Evolutionary conservation across 1,140 invertebrate species (phyloP), one percentile per base, ranked within the genome.

Genomic region (Neodiprion pinetum): DNA sequence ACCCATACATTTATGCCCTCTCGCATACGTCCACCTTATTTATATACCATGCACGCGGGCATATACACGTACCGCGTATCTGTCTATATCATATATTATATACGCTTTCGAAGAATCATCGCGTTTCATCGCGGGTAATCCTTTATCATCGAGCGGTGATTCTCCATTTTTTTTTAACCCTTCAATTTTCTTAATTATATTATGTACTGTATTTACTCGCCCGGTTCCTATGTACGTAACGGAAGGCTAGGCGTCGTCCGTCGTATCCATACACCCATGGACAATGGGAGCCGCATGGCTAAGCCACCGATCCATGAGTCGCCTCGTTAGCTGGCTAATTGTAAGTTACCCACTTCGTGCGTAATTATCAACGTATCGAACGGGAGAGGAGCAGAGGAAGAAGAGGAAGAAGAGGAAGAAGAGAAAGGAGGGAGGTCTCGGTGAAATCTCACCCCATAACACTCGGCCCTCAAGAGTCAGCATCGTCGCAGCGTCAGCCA

Each of bases 401-500:
- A 72, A 72, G 70, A 21, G 49, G 47, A n/a, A 14, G 21, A 65
- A 68, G 65, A 40, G 67, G 47, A 69, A 9, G 3, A 72, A 48
- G 48, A 10, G 17, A 72, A 77, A 74, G 66, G 74, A 61, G 40
- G 40, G 67, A 21, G 17, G 17, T 23, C 17, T 21, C 61, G 61
- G 61, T 70, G 14, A 28, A 40, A 23, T 69, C 67, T 69, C 71
- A 74, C 73, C 21, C 68, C 74, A 23, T 50, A 65, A 66, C 21
- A 23, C 40, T 67, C 12, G 12, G 2, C 7, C 17, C 12, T 65
- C 12, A 17, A 7, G 17, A 48, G 17, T 75, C 11, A 10, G 66
- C 21, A 4, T 65, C 61, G 61, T 21, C 17, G 17, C 61, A 14
- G 17, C 61, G 4, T 14, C 28, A 40, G 67, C 48, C 50, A 23